phyloP scores from a whole-genome alignment of 2,113 vertebrate species.

The Illadopsis cleaveri region DNA sequence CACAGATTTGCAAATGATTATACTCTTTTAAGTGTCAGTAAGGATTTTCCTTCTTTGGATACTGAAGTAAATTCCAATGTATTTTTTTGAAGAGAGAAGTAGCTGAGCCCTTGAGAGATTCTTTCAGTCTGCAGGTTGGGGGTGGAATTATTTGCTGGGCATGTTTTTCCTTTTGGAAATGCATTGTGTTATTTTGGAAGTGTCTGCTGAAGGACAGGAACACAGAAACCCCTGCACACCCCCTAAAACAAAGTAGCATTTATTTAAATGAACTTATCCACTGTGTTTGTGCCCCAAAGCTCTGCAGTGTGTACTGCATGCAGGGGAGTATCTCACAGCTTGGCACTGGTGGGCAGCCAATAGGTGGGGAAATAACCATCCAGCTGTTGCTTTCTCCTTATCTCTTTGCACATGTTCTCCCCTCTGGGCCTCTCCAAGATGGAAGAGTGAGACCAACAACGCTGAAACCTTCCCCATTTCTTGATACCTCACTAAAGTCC shows the following conservation, averaged over 20 bases:
- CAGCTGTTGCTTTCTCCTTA: not conserved
- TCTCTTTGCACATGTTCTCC: not conserved
- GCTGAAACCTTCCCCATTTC: not conserved
- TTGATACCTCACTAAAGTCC: not conserved
- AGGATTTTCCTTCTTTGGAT: not conserved
- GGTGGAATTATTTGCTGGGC: not conserved
- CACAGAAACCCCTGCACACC: not conserved
- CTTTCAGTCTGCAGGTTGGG: not conserved
- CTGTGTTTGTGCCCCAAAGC: not conserved
- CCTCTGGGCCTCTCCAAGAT: not conserved
- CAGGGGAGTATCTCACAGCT: not conserved
- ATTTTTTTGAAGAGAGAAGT: not conserved
- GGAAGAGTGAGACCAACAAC: not conserved
- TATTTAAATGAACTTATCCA: not conserved
- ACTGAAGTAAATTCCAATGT: not conserved
- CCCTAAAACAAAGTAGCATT: not conserved
- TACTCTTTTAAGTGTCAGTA: rapidly evolving
- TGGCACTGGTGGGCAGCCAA: not conserved
- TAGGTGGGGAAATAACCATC: not conserved
- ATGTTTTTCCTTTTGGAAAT: not conserved
- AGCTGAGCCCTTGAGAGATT: not conserved
- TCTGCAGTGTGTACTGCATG: rapidly evolving
- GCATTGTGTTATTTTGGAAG: not conserved
- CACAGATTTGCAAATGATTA: not conserved
- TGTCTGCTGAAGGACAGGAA: not conserved